Conservation (phyloP, 2,888 invertebrate genomes). For the Spodoptera picta region DNA sequence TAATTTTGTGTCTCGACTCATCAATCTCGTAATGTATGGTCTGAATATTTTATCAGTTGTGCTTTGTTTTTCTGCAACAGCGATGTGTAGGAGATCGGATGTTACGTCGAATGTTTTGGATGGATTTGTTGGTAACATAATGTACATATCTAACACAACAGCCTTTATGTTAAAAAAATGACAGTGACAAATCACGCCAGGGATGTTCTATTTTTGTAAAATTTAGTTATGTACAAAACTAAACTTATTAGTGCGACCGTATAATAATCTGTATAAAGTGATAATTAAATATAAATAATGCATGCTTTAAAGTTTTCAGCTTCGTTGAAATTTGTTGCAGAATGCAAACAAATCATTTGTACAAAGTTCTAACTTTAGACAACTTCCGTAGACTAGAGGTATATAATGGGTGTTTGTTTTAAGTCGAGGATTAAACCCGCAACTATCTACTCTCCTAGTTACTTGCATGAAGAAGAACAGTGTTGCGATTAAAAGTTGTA, state of each 20-base stretch:
- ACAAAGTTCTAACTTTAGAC: neutral
- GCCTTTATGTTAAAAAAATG: too few relatives aligned
- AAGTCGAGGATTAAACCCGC: neutral
- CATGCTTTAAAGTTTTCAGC: slow-evolving; percentile 2
- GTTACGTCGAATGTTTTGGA: slow-evolving; percentile 7
- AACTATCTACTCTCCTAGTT: neutral
- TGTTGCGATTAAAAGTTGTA: too few relatives aligned
- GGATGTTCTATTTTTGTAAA: too few relatives aligned
- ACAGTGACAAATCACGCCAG: too few relatives aligned
- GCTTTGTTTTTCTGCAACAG: slow-evolving; percentile 41
- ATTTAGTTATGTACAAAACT: too few relatives aligned
- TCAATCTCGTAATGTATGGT: slow-evolving; percentile 59
- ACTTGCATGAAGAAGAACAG: too few relatives aligned
- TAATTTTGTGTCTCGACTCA: slow-evolving; percentile 69
- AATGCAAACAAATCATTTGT: slow-evolving; percentile 4
- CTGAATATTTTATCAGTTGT: slow-evolving; percentile 58
- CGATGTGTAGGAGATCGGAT: slow-evolving; percentile 14
- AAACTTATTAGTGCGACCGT: too few relatives aligned
- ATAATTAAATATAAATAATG: too few relatives aligned
- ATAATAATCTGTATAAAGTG: neutral
- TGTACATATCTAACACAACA: neutral
- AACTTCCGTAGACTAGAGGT: neutral
- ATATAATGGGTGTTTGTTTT: neutral
- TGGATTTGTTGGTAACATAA: slow-evolving; percentile 8
- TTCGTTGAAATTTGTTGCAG: slow-evolving; percentile 2